These are phyloP conservation scores for Chrysaora quinquecirrha DNA, from an alignment of 30 jellyfish, hydroid and myxozoan species.

Conservation along the genomic window DNA sequence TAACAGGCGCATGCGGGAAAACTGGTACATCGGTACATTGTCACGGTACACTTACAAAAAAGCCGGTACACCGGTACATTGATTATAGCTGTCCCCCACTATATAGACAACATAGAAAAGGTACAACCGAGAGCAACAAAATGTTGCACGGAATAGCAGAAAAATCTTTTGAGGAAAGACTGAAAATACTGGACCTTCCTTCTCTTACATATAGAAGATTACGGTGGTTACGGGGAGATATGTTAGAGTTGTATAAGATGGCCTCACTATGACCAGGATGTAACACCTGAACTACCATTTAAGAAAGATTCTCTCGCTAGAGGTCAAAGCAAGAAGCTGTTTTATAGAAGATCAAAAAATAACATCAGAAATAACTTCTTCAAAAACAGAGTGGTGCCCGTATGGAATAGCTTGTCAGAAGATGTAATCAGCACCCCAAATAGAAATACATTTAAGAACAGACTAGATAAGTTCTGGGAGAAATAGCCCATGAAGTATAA, in stretches of 20 bases:
- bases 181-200: slow-evolving; percentile 15
- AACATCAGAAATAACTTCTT: slow-evolving; percentile 5
- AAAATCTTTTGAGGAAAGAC: slow-evolving; percentile 2
- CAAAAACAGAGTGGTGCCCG: neutral
- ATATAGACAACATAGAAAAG: slow-evolving; percentile 6
- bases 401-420: slow-evolving; percentile 11
- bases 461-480: no score
- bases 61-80: no score
- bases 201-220: slow-evolving; percentile 9
- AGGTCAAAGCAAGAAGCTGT: slow-evolving; percentile 8
- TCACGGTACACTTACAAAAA: no score
- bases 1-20: no score
- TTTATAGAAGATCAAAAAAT: slow-evolving; percentile 3
- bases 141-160: slow-evolving; percentile 6
- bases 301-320: neutral
- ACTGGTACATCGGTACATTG: no score
- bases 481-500: slow-evolving; percentile 2
- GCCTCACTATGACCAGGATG: slow-evolving; percentile 11
- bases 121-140: slow-evolving; percentile 10
- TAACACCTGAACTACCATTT: slow-evolving; percentile 1
- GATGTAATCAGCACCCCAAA: neutral
- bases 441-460: no score
- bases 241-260: slow-evolving; percentile 3
- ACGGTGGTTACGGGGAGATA: slow-evolving; percentile 17
- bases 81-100: no score